phyloP scores from a whole-genome alignment of 2,888 invertebrate genomes.

The Dendrolimus houi region DNA sequence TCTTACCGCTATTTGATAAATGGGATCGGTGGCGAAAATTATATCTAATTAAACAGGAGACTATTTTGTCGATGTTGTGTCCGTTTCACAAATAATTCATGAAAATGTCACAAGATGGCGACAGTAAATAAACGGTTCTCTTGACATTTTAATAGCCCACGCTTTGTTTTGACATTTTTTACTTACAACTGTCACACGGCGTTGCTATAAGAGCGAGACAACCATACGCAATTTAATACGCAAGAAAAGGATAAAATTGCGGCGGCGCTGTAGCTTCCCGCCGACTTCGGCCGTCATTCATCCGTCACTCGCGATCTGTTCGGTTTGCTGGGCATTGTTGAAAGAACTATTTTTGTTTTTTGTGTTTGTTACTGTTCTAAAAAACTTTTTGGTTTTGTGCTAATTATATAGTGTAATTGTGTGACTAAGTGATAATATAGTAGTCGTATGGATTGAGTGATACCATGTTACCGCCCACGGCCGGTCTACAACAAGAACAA shows the following conservation, averaged over 20 bases:
- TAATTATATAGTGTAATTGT: slow-evolving; percentile 26
- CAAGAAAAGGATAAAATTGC: slow-evolving; percentile 45
- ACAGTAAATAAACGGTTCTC: slow-evolving; percentile 32
- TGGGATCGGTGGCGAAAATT: no score
- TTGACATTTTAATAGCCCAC: slow-evolving; percentile 61
- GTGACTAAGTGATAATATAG: slow-evolving; percentile 35
- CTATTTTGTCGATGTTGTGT: slow-evolving; percentile 11
- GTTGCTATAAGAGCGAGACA: slow-evolving; percentile 38
- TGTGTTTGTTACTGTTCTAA: slow-evolving; percentile 16
- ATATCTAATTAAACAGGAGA: no score
- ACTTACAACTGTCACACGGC: slow-evolving; percentile 53
- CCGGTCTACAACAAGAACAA: slow-evolving; percentile 66
- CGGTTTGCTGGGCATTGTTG: slow-evolving; percentile 55
- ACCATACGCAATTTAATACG: slow-evolving; percentile 18
- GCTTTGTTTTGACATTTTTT: slow-evolving; percentile 69
- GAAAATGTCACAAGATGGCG: slow-evolving; percentile 37
- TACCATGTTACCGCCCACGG: slow-evolving; percentile 70
- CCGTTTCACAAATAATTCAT: slow-evolving; percentile 18
- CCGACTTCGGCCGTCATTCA: slow-evolving; percentile 56
- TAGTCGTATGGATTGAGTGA: slow-evolving; percentile 62
- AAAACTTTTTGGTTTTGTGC: slow-evolving; percentile 17
- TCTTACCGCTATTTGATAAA: no score
- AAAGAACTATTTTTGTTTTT: slow-evolving; percentile 40
- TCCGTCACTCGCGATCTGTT: slow-evolving; percentile 63
- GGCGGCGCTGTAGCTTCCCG: slow-evolving; percentile 68